These are phyloP conservation scores for Rhinoraja longicauda DNA, from an alignment of 2,797 vertebrate genomes.

Conservation along the genomic window DNA sequence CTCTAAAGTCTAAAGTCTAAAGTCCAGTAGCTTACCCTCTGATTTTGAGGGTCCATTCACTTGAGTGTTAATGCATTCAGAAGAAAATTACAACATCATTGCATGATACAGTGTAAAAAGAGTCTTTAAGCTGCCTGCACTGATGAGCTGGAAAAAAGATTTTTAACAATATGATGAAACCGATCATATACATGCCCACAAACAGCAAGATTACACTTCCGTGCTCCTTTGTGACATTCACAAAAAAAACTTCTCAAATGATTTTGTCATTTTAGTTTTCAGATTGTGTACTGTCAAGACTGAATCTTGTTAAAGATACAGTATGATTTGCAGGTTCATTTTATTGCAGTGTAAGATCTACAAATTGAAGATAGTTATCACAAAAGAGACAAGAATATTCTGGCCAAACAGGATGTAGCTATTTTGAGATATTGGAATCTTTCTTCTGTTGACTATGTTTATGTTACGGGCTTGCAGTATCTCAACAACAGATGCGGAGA, in stretches of 20 bases:
- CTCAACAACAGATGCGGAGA: neutral
- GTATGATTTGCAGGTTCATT: neutral
- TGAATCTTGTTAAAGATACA: neutral
- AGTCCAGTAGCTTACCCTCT: neutral
- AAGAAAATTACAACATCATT: neutral
- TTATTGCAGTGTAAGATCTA: neutral
- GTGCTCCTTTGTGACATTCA: neutral
- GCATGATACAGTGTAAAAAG: neutral
- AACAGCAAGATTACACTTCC: neutral
- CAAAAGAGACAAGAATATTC: constrained; percentile 13
- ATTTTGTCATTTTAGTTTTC: neutral
- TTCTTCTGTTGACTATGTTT: neutral
- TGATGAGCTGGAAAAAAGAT: neutral
- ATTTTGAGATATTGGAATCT: neutral
- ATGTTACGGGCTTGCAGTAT: constrained; percentile 11
- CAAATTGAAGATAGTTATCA: constrained; percentile 24
- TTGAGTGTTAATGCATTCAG: neutral
- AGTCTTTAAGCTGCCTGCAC: neutral
- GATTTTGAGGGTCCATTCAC: neutral
- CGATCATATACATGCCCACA: neutral
- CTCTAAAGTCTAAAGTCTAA: neutral
- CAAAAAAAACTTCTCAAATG: neutral
- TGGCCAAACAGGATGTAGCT: constrained; percentile 26
- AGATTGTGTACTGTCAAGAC: neutral
- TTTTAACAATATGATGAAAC: neutral